Percentiles rank a stretch among this genome's conserved stretches.
Conservation (phyloP, 2,113 vertebrate species). For the Sebastes schlegelii region DNA sequence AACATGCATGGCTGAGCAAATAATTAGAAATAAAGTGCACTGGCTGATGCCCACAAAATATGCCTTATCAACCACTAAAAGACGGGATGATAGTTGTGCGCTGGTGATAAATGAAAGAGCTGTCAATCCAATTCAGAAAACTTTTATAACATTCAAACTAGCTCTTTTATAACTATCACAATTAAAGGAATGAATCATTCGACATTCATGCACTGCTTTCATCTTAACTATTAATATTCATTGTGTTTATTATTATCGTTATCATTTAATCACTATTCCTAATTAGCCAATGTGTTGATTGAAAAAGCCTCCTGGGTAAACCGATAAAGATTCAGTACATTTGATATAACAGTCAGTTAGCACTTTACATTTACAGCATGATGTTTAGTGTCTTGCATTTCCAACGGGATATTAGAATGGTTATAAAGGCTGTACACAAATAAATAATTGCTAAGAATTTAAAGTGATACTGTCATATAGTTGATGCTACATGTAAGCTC, state of each 20-base stretch:
- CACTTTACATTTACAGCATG: slow-evolving; percentile 3
- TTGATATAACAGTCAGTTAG: not conserved
- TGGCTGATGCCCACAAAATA: slow-evolving; percentile 44
- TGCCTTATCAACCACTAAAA: slow-evolving; percentile 51
- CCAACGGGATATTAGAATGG: not conserved
- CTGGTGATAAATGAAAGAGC: slow-evolving; percentile 26
- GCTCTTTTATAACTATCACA: not conserved
- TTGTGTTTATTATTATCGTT: not conserved
- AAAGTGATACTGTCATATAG: not conserved
- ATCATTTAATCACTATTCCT: not conserved
- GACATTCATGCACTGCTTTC: not conserved
- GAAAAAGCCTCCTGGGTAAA: not conserved
- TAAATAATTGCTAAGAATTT: not conserved
- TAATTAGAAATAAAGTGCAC: slow-evolving; percentile 59
- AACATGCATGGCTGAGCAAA: slow-evolving; percentile 45
- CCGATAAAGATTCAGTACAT: not conserved
- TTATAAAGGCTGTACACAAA: slow-evolving; percentile 3
- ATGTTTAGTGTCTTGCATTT: not conserved
- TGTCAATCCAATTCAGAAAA: slow-evolving; percentile 14
- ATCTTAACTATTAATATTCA: slow-evolving; percentile 6
- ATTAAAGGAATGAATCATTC: too few relatives aligned
- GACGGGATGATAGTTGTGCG: slow-evolving; percentile 29
- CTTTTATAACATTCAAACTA: not conserved
- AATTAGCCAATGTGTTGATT: not conserved
- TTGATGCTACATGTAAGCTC: not conserved